Percentiles rank a stretch among this genome's conserved stretches.
phyloP scores from a whole-genome alignment of 1,140 invertebrate genomes.

The Zaprionus ghesquierei region DNA sequence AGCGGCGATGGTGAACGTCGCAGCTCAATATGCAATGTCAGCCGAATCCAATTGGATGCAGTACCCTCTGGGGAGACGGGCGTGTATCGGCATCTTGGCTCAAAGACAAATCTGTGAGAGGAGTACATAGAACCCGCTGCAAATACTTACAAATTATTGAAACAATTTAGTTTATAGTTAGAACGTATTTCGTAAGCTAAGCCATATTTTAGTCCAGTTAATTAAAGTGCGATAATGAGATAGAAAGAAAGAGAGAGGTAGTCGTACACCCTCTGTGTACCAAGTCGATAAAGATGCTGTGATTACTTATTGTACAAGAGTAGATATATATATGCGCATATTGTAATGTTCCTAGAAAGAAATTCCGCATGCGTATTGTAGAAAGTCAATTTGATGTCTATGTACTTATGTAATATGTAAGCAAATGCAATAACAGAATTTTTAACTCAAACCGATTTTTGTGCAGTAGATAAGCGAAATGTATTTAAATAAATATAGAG shows the following conservation, averaged over 20 bases:
- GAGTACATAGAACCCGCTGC: neutral
- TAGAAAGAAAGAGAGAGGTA: conserved; percentile 2
- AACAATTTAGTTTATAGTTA: conserved; percentile 45
- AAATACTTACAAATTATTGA: conserved; percentile 12
- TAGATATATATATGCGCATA: conserved; percentile 31
- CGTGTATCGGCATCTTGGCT: conserved; percentile 54
- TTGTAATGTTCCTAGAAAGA: conserved; percentile 60
- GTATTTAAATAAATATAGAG: conserved; percentile 46
- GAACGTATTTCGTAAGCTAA: conserved; percentile 47
- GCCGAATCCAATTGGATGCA: conserved; percentile 53
- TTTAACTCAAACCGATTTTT: conserved; percentile 25
- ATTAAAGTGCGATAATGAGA: conserved; percentile 13
- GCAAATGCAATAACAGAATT: conserved; percentile 33
- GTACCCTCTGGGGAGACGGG: conserved; percentile 60
- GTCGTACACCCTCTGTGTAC: conserved; percentile 39
- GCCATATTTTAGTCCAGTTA: conserved; percentile 51
- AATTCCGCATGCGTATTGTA: conserved; percentile 43
- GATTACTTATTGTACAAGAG: conserved; percentile 64
- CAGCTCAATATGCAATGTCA: conserved; percentile 55
- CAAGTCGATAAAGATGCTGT: conserved; percentile 78
- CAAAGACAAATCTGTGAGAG: conserved; percentile 45
- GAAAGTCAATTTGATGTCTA: conserved; percentile 51
- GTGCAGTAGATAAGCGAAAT: conserved; percentile 58
- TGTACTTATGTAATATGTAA: conserved; percentile 63
- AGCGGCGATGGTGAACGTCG: conserved; percentile 5